These are phyloP conservation scores for Papilio polytes DNA, from an alignment of 1,140 invertebrate species.

Conservation along the genomic window DNA sequence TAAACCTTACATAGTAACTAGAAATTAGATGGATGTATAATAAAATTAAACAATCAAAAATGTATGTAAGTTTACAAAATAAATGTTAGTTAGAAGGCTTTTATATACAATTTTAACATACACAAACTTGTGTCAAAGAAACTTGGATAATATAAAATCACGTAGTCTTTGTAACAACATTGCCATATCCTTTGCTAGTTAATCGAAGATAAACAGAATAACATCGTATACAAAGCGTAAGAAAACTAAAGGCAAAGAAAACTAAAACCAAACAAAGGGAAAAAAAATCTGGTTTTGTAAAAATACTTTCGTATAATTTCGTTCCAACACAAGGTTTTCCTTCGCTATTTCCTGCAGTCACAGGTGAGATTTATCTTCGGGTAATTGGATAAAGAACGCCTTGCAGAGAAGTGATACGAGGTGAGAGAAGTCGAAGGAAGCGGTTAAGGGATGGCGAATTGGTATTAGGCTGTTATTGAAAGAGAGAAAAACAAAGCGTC, in stretches of 20 bases:
- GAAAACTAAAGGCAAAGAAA: constrained; percentile 35
- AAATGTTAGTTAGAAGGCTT: neutral
- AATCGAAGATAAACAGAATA: constrained; percentile 21
- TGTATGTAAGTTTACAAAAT: neutral
- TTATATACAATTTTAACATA: neutral
- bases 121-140: neutral
- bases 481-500: constrained; percentile 29
- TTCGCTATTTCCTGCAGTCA: constrained; percentile 76
- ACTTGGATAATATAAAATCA: neutral
- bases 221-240: neutral
- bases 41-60: neutral
- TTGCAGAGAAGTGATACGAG: constrained; percentile 79
- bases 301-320: constrained; percentile 68
- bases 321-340: constrained; percentile 71
- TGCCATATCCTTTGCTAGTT: constrained; percentile 7
- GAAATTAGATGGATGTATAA: neutral
- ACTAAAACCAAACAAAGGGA: constrained; percentile 56
- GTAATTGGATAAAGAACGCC: constrained; percentile 82
- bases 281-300: constrained; percentile 61
- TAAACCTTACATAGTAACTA: neutral
- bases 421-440: constrained; percentile 61
- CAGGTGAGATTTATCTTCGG: constrained; percentile 82
- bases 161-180: neutral
- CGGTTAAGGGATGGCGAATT: constrained; percentile 49
- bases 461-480: constrained; percentile 54